Evolutionary conservation across 1,140 invertebrate species (phyloP).

Genomic region (Apis dorsata): DNA sequence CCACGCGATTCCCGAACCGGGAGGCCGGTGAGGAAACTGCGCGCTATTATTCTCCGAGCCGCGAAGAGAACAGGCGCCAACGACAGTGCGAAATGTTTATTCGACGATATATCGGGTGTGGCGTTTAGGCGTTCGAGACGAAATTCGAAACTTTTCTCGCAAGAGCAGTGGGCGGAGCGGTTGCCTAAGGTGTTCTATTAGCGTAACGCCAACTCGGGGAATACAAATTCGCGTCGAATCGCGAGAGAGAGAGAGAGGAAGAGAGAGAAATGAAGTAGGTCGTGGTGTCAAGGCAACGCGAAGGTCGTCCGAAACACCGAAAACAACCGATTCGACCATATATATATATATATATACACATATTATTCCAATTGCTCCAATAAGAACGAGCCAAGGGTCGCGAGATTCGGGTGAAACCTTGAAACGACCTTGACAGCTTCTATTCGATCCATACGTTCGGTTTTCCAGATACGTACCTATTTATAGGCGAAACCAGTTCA

Average conservation of each 20-base stretch:
- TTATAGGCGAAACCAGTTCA: not conserved
- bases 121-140: too few species aligned
- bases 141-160: not conserved
- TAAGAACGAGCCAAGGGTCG: not conserved
- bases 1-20: not conserved
- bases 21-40: not conserved
- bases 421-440: not conserved
- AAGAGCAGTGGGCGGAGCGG: not conserved
- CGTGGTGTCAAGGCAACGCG: not conserved
- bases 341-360: not conserved
- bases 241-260: not conserved
- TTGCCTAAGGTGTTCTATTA: not conserved
- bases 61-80: not conserved
- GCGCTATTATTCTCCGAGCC: conserved; percentile 3
- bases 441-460: not conserved
- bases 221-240: not conserved
- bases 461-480: not conserved
- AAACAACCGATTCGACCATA: not conserved
- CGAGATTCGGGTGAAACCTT: not conserved
- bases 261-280: not conserved
- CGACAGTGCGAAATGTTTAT: not conserved
- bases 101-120: not conserved
- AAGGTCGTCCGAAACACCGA: not conserved
- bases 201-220: not conserved
- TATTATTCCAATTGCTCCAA: too few species aligned